These are phyloP conservation scores for Phortica variegata DNA, from an alignment of 1,140 invertebrate genomes.

Conservation along the genomic window DNA sequence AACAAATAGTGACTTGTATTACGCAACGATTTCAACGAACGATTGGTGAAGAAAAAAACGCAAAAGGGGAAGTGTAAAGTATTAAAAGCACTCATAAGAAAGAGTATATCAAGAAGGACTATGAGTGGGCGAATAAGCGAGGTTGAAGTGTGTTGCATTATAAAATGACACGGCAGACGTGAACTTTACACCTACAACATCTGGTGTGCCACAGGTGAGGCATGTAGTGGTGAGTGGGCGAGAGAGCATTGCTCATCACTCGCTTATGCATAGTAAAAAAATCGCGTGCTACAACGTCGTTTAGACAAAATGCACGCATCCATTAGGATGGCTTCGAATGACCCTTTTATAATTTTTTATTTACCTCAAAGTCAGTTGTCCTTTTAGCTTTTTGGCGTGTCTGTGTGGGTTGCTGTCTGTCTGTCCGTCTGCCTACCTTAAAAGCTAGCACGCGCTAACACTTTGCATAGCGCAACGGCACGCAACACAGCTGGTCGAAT, in stretches of 20 bases:
- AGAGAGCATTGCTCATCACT: background rate
- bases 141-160: no score
- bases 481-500: no score
- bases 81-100: conserved; percentile 54
- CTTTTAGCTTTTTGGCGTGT: conserved; percentile 29
- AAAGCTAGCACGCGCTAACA: conserved; percentile 31
- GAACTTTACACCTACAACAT: conserved; percentile 45
- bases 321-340: no score
- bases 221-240: background rate
- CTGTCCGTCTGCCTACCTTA: no score
- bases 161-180: no score
- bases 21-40: no score
- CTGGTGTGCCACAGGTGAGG: conserved; percentile 21
- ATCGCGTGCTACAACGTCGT: conserved; percentile 47
- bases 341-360: background rate
- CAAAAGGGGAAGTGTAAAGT: no score
- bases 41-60: no score
- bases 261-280: no score
- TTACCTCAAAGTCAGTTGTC: background rate
- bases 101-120: no score
- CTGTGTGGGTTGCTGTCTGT: background rate
- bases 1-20: no score
- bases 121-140: no score
- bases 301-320: conserved; percentile 43
- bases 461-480: conserved; percentile 38